Conservation (phyloP, 2,797 vertebrate species). For the Nannoperca obscura region DNA sequence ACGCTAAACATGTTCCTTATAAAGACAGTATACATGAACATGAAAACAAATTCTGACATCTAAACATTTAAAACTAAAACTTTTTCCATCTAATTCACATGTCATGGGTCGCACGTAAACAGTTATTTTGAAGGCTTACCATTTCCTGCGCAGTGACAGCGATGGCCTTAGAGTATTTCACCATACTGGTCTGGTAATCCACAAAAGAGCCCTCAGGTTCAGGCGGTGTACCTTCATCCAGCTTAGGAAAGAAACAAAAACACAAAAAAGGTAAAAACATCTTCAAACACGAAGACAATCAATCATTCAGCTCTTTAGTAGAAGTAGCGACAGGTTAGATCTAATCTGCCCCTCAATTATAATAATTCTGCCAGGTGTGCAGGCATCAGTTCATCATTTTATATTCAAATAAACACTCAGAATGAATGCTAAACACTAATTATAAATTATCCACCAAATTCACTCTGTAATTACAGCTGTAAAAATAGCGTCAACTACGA, state of each 20-base stretch:
- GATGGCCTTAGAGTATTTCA: conserved; percentile 96
- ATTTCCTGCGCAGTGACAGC: conserved; percentile 98
- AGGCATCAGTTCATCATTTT: conserved; percentile 44
- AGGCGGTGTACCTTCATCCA: conserved; percentile 95
- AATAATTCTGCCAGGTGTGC: conserved; percentile 37
- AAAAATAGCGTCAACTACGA: conserved; percentile 27
- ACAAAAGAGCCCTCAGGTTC: conserved; percentile 95
- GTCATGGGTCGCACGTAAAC: neutral
- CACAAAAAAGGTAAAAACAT: conserved; percentile 26
- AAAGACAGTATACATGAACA: no score
- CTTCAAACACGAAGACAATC: conserved; percentile 41
- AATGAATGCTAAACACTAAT: conserved; percentile 48
- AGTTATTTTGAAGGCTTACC: conserved; percentile 83
- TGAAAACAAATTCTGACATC: neutral
- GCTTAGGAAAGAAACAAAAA: conserved; percentile 77
- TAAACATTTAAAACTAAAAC: neutral
- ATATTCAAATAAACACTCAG: conserved; percentile 47
- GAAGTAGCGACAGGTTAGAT: conserved; percentile 28
- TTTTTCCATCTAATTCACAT: neutral
- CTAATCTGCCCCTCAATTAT: conserved; percentile 55
- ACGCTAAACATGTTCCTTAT: neutral
- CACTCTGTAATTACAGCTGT: conserved; percentile 61
- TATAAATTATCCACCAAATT: conserved; percentile 51
- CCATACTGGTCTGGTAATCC: conserved; percentile 98
- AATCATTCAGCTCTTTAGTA: conserved; percentile 37